Conservation (phyloP, 2,797 vertebrate species). For the Smutsia gigantea region DNA sequence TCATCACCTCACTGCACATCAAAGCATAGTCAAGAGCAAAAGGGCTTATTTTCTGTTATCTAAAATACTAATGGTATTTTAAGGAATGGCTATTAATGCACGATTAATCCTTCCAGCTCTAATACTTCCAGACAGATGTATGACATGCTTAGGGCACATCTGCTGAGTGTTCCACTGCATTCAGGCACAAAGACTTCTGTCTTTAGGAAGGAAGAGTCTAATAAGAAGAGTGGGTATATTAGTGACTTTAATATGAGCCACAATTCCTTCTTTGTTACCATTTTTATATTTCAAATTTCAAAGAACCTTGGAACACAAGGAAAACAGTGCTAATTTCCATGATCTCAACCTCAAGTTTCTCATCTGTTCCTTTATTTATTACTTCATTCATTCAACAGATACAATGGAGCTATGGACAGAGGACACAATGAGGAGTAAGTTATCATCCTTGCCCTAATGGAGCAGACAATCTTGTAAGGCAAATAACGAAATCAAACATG, state of each 20-base stretch:
- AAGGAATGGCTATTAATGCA: background rate
- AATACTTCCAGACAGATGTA: constrained; percentile 27
- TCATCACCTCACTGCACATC: constrained; percentile 26
- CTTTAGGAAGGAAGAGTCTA: background rate
- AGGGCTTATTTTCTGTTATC: constrained; percentile 21
- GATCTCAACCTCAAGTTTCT: no score
- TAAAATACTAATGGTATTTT: constrained; percentile 20
- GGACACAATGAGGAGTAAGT: background rate
- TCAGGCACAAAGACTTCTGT: background rate
- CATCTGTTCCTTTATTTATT: constrained; percentile 32
- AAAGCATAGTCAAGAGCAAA: constrained; percentile 58
- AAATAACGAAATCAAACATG: background rate
- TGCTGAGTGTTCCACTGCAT: background rate
- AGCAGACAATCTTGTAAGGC: background rate
- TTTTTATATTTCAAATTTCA: background rate
- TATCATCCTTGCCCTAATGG: background rate
- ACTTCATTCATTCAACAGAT: background rate
- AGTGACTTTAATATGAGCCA: background rate
- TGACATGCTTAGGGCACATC: background rate
- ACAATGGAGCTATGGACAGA: background rate
- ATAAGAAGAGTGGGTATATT: background rate
- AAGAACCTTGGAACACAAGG: no score
- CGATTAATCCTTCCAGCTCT: background rate
- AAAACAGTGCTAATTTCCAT: no score
- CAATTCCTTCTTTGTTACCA: background rate